Percentiles rank a stretch among this genome's conserved stretches.
phyloP scores from a whole-genome alignment of 2,113 vertebrate genomes.

The Phyllopteryx taeniolatus region DNA sequence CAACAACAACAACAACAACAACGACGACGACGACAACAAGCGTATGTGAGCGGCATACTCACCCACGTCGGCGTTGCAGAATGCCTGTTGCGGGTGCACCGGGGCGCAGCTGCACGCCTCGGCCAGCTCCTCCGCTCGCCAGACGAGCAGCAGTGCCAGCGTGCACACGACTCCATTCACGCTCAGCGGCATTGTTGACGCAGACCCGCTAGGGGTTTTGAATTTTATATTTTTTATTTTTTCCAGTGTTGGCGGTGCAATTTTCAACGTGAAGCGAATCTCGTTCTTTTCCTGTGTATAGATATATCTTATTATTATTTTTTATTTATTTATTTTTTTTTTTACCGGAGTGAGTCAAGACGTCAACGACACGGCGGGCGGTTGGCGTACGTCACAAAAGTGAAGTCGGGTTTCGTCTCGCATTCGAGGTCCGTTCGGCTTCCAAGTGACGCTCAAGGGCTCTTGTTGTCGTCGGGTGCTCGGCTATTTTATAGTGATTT shows the following conservation, averaged over 20 bases:
- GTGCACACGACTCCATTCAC: slow-evolving; percentile 76
- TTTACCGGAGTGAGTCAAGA: slow-evolving; percentile 2
- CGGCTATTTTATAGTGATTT: background rate
- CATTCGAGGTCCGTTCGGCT: background rate
- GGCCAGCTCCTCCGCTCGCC: slow-evolving; percentile 75
- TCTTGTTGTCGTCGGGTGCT: background rate
- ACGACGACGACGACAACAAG: slow-evolving; percentile 13
- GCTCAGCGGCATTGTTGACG: slow-evolving; percentile 71
- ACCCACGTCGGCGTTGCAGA: slow-evolving; percentile 95
- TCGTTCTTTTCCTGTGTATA: background rate
- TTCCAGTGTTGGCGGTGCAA: slow-evolving; percentile 38
- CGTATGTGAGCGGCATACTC: slow-evolving; percentile 59
- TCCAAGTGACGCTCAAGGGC: background rate
- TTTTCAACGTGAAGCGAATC: slow-evolving; percentile 1
- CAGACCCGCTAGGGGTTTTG: slow-evolving; percentile 11
- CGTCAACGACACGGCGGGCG: slow-evolving; percentile 23
- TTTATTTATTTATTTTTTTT: background rate
- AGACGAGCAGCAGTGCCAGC: slow-evolving; percentile 77
- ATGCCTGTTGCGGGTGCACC: slow-evolving; percentile 93
- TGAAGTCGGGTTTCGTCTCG: background rate
- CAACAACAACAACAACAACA: slow-evolving; percentile 13
- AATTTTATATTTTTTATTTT: slow-evolving; percentile 10
- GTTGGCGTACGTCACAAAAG: background rate
- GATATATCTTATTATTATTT: too few relatives aligned
- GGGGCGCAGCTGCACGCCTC: slow-evolving; percentile 94